phyloP scores from a whole-genome alignment of 2,888 invertebrate species.

The Neoascia interrupta region DNA sequence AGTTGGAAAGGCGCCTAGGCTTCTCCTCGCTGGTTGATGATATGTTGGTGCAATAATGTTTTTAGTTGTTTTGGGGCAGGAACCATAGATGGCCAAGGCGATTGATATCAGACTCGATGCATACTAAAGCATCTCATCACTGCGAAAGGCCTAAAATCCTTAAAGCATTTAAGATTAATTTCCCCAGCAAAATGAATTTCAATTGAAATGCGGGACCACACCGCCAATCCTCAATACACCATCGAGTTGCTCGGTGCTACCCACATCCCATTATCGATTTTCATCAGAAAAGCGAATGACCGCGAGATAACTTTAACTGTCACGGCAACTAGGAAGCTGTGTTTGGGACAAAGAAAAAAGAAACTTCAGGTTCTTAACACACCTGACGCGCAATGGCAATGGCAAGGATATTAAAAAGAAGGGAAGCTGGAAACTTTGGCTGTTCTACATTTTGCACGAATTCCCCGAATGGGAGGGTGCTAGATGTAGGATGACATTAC shows the following conservation, averaged over 20 bases:
- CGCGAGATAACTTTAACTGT: constrained; percentile 59
- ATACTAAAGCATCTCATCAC: too few species aligned
- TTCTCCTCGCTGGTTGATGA: too few species aligned
- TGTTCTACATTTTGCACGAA: constrained; percentile 34
- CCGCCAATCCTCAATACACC: neutral
- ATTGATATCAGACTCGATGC: constrained; percentile 34
- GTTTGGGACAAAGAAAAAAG: constrained; percentile 16
- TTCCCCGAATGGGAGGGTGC: neutral
- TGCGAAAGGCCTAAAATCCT: too few species aligned
- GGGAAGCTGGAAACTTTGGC: constrained; percentile 16
- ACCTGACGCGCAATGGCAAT: constrained; percentile 46
- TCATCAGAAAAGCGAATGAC: constrained; percentile 60
- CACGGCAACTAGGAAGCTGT: constrained; percentile 33
- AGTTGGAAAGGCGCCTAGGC: too few species aligned
- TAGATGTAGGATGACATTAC: constrained; percentile 20
- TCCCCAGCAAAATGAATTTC: constrained; percentile 28
- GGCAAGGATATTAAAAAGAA: constrained; percentile 12
- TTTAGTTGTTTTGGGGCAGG: too few species aligned
- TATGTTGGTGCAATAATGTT: too few species aligned
- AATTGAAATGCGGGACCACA: constrained; percentile 49
- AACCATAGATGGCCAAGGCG: too few species aligned
- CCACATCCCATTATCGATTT: constrained; percentile 38
- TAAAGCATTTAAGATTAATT: too few species aligned
- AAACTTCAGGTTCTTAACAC: constrained; percentile 23
- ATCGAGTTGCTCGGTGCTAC: neutral